phyloP scores from a whole-genome alignment of 2,888 invertebrate genomes.

The Epirrhoe alternata region DNA sequence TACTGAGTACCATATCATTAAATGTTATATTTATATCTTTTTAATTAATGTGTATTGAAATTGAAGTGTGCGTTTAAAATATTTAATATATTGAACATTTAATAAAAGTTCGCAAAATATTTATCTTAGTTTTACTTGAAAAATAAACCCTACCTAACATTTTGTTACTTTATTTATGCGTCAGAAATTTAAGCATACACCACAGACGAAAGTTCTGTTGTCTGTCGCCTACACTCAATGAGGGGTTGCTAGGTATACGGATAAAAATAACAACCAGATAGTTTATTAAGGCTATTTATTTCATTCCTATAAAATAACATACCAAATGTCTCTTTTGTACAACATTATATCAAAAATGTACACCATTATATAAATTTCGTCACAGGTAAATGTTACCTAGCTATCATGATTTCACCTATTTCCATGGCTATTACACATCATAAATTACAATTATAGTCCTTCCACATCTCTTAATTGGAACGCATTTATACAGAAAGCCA shows the following conservation, averaged over 20 bases:
- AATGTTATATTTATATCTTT: constrained; percentile 57
- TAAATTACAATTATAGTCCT: constrained; percentile 76
- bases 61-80: constrained; percentile 62
- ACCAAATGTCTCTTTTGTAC: constrained; percentile 86
- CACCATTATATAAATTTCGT: constrained; percentile 85
- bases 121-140: background rate
- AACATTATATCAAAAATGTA: constrained; percentile 86
- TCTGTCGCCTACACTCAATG: no score
- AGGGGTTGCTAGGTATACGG: no score
- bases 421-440: constrained; percentile 70
- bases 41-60: constrained; percentile 56
- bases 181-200: no score
- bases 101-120: constrained; percentile 64
- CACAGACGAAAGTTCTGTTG: no score
- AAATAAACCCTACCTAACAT: no score
- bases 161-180: no score
- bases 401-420: constrained; percentile 69
- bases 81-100: constrained; percentile 61
- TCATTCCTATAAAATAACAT: constrained; percentile 87
- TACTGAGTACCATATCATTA: constrained; percentile 67
- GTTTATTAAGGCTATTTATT: constrained; percentile 85
- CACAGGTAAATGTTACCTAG: constrained; percentile 84
- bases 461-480: constrained; percentile 65
- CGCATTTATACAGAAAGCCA: constrained; percentile 24
- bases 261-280: constrained; percentile 55